phyloP scores from a whole-genome alignment of 2,797 vertebrate genomes.

The Eutrigla gurnardus region DNA sequence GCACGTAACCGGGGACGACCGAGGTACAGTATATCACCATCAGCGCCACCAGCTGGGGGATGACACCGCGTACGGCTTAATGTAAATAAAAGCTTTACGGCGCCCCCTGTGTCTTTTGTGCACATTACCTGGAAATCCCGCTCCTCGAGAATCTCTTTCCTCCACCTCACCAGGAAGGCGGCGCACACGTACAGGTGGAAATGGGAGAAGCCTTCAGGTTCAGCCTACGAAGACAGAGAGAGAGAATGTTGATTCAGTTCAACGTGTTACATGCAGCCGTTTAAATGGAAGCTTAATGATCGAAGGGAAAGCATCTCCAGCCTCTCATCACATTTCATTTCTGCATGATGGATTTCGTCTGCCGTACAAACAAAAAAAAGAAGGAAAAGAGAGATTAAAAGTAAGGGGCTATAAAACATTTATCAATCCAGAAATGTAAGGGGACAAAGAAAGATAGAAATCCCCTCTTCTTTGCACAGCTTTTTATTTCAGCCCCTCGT shows the following conservation, averaged over 20 bases:
- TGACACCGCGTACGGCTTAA: neutral
- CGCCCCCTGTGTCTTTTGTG: constrained; percentile 14
- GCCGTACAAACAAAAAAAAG: constrained; percentile 24
- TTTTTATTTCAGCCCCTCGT: constrained; percentile 61
- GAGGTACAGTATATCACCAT: constrained; percentile 15
- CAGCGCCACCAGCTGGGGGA: constrained; percentile 9
- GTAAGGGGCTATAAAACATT: constrained; percentile 21
- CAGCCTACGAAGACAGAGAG: constrained; percentile 84
- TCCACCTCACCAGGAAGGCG: constrained; percentile 96
- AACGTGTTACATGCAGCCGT: constrained; percentile 1
- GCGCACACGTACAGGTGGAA: constrained; percentile 99
- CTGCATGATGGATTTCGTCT: constrained; percentile 28
- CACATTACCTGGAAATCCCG: constrained; percentile 94
- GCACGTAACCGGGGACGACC: constrained; percentile 8
- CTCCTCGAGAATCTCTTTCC: constrained; percentile 95
- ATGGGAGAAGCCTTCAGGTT: constrained; percentile 98
- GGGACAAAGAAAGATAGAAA: constrained; percentile 58
- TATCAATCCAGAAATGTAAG: constrained; percentile 45
- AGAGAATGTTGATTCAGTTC: constrained; percentile 18
- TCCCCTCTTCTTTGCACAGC: constrained; percentile 31
- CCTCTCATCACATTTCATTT: constrained; percentile 40
- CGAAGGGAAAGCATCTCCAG: neutral
- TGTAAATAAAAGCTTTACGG: constrained; percentile 11
- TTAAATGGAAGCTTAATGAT: constrained; percentile 8
- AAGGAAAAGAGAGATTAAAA: neutral